A percentile compares a stretch with the other conserved stretches of the same genome.
phyloP scores from a whole-genome alignment of 2,888 invertebrate species.

The Alviniconcha strummeri region DNA sequence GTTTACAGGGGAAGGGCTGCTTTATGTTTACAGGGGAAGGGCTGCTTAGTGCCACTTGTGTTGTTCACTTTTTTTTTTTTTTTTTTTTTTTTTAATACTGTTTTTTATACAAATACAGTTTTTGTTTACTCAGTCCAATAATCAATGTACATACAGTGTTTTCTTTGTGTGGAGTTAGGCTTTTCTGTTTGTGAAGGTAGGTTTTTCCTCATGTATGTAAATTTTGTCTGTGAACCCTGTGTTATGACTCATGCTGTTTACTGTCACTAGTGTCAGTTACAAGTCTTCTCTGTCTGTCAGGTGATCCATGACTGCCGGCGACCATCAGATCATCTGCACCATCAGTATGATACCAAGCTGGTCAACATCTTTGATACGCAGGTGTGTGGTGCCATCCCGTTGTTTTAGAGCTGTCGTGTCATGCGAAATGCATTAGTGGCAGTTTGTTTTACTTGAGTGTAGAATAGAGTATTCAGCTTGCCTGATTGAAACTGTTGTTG shows the following conservation, averaged over 20 bases:
- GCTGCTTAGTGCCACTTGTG: neutral
- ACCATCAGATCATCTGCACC: slow-evolving; percentile 78
- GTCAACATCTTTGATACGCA: slow-evolving; percentile 79
- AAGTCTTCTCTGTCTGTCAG: slow-evolving; percentile 4
- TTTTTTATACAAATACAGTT: neutral
- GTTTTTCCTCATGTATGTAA: no score
- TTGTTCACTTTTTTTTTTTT: neutral
- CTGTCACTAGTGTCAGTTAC: no score
- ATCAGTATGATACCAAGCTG: slow-evolving; percentile 78
- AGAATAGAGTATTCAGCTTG: no score
- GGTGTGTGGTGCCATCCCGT: slow-evolving; percentile 28
- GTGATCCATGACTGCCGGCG: slow-evolving; percentile 79
- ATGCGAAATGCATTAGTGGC: no score
- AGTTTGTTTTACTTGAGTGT: no score
- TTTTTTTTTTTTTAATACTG: neutral
- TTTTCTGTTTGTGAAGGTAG: no score
- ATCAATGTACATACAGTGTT: no score
- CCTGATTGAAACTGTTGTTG: no score
- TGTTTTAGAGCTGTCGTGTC: neutral
- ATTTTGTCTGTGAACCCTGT: no score
- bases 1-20: neutral
- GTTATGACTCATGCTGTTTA: no score
- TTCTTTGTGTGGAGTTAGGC: no score
- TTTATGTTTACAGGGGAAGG: no score
- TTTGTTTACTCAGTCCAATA: neutral